A percentile compares a stretch with the other conserved stretches of the same genome.
Evolutionary conservation across 1,140 invertebrate genomes (phyloP).

Genomic region (Trissolcus basalis): DNA sequence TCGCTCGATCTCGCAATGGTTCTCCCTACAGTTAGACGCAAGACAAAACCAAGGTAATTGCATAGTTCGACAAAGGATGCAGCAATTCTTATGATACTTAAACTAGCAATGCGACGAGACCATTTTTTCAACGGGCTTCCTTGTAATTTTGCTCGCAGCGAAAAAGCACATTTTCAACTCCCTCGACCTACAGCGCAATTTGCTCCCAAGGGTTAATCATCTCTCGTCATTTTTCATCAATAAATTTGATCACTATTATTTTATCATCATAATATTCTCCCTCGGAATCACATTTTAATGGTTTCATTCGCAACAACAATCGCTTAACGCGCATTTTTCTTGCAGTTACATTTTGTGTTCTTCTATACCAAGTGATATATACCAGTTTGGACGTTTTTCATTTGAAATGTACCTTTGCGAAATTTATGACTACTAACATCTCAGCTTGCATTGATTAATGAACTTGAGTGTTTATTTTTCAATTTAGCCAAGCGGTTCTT

Average conservation of each 20-base stretch:
- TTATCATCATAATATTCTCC: slow-evolving; percentile 3
- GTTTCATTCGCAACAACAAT: too few species aligned
- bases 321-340: too few species aligned
- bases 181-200: slow-evolving; percentile 11
- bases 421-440: too few species aligned
- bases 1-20: slow-evolving; percentile 99
- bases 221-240: slow-evolving; percentile 5
- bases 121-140: slow-evolving; percentile 44
- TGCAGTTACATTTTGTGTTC: too few species aligned
- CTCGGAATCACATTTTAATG: too few species aligned
- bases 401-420: too few species aligned
- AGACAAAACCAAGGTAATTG: slow-evolving; percentile 77
- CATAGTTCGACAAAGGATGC: slow-evolving; percentile 63
- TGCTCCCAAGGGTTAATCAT: slow-evolving; percentile 20
- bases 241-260: slow-evolving; percentile 1
- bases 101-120: slow-evolving; percentile 40
- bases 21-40: slow-evolving; percentile 87
- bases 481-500: slow-evolving; percentile 43
- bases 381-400: too few species aligned
- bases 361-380: too few species aligned
- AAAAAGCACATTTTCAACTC: slow-evolving; percentile 23
- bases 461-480: slow-evolving; percentile 51
- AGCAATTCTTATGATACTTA: slow-evolving; percentile 45
- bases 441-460: too few species aligned
- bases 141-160: slow-evolving; percentile 41